Evolutionary conservation across 1,140 invertebrate genomes (phyloP).

Genomic region (Stenopsyche tienmushanensis): DNA sequence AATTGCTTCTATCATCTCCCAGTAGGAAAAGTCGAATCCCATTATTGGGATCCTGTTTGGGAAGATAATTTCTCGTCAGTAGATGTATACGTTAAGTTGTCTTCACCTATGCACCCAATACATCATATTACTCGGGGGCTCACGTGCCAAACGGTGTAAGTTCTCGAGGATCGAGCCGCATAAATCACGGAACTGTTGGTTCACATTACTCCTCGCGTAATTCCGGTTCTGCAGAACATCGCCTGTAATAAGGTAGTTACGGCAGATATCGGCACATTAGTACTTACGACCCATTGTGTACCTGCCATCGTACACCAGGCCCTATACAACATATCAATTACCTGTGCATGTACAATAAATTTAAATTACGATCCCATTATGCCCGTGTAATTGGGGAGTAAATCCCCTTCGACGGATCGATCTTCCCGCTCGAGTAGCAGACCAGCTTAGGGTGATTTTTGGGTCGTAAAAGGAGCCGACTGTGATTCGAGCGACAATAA

Average conservation of each 20-base stretch:
- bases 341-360: conserved; percentile 37
- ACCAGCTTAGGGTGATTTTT: too few species aligned
- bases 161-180: neutral
- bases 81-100: too few species aligned
- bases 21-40: too few species aligned
- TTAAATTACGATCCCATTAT: conserved; percentile 41
- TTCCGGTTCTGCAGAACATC: conserved; percentile 28
- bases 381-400: conserved; percentile 34
- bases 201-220: conserved; percentile 18
- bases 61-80: too few species aligned
- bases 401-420: too few species aligned
- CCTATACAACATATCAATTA: conserved; percentile 39
- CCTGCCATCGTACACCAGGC: neutral
- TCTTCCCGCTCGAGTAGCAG: too few species aligned
- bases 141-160: too few species aligned
- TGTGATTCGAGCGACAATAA: too few species aligned
- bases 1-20: too few species aligned
- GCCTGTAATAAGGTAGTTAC: conserved; percentile 28
- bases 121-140: neutral
- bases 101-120: too few species aligned
- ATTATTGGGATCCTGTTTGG: too few species aligned
- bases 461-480: too few species aligned
- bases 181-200: conserved; percentile 22
- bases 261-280: conserved; percentile 28
- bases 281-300: conserved; percentile 14